A percentile compares a stretch with the other conserved stretches of the same genome.
These are phyloP conservation scores for Lepidonotus clava DNA, from an alignment of 2,888 invertebrate species.

Conservation along the genomic window DNA sequence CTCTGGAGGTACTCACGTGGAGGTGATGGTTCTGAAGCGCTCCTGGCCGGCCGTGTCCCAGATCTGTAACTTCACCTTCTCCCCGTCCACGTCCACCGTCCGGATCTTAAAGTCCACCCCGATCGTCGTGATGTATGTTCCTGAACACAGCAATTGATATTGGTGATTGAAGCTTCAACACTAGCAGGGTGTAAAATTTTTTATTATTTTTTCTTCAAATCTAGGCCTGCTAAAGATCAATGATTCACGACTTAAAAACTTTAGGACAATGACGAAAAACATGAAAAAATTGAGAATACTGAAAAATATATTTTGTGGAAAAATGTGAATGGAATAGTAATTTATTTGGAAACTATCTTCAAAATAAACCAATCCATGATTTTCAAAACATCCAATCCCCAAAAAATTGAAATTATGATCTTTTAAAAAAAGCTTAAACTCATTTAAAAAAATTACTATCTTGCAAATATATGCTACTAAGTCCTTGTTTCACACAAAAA, in stretches of 20 bases:
- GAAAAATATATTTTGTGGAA: not conserved
- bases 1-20: slow-evolving; percentile 88
- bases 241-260: no score
- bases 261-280: no score
- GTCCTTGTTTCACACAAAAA: no score
- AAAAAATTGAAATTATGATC: no score
- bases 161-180: no score
- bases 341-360: no score
- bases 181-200: not conserved
- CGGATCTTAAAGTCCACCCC: slow-evolving; percentile 99
- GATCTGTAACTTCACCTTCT: slow-evolving; percentile 84
- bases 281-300: not conserved
- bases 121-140: slow-evolving; percentile 94
- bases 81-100: slow-evolving; percentile 86
- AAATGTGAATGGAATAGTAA: not conserved
- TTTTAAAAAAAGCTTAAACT: no score
- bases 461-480: no score
- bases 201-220: not conserved
- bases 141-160: slow-evolving; percentile 74
- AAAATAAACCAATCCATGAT: no score
- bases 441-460: no score
- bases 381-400: no score
- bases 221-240: no score
- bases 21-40: slow-evolving; percentile 90
- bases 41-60: slow-evolving; percentile 85